A percentile compares a stretch with the other conserved stretches of the same genome.
Evolutionary conservation across 2,888 invertebrate genomes (phyloP).

Genomic region (Copidosoma aretas): DNA sequence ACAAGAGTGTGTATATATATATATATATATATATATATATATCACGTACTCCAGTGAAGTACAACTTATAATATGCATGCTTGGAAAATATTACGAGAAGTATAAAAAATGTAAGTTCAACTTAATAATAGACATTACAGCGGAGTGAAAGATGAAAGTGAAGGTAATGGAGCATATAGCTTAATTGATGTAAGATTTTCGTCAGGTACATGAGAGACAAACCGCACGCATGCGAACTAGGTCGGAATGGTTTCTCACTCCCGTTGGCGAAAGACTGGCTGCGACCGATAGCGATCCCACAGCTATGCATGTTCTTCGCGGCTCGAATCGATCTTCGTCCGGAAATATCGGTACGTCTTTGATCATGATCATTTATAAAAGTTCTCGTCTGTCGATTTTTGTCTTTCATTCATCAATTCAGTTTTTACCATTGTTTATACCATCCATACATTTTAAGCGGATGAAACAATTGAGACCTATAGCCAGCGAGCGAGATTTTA

Average conservation of each 20-base stretch:
- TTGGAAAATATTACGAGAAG: background rate
- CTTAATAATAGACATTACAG: background rate
- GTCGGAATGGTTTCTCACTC: constrained; percentile 95
- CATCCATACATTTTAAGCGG: no score
- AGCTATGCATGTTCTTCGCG: constrained; percentile 62
- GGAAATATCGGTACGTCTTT: constrained; percentile 66
- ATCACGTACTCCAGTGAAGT: no score
- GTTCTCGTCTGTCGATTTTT: background rate
- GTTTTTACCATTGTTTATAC: no score
- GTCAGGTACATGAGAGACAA: constrained; percentile 92
- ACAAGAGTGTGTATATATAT: no score
- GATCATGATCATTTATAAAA: background rate
- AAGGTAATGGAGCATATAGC: constrained; percentile 2
- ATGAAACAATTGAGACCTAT: no score
- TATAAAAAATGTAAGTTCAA: background rate
- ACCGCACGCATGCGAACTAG: constrained; percentile 95
- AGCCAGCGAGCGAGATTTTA: no score
- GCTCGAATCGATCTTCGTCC: constrained; percentile 66
- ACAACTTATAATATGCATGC: no score
- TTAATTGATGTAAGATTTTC: constrained; percentile 33
- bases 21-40: no score
- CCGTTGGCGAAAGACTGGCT: constrained; percentile 67
- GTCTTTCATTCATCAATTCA: background rate
- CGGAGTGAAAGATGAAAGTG: constrained; percentile 7
- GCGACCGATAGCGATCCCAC: constrained; percentile 63